Conservation (phyloP, 2,113 vertebrate genomes). For the Protomyctophum bolini region DNA sequence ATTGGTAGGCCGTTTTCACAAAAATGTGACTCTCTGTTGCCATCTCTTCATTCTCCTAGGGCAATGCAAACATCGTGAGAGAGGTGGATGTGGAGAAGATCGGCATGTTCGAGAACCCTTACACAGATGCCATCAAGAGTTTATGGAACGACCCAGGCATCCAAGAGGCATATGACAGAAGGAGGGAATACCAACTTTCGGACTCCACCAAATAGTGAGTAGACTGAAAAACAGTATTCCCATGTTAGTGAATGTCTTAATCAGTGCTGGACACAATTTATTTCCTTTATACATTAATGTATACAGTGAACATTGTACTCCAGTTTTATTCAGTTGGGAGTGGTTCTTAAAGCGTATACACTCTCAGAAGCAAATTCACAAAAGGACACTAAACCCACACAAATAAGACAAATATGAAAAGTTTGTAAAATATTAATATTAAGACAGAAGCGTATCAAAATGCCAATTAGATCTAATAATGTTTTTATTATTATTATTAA, state of each 20-base stretch:
- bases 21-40: background rate
- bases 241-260: background rate
- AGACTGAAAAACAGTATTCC: background rate
- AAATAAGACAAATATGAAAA: too few species aligned
- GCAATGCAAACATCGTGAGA: conserved; percentile 80
- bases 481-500: too few species aligned
- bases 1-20: background rate
- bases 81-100: conserved; percentile 86
- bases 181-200: conserved; percentile 94
- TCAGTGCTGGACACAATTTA: background rate
- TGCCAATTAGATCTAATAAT: too few species aligned
- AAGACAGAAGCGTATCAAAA: too few species aligned
- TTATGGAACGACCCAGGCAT: conserved; percentile 95
- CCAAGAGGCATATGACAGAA: conserved; percentile 91
- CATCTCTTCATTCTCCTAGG: conserved; percentile 64
- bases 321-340: too few species aligned
- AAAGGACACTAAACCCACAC: too few species aligned
- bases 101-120: conserved; percentile 68
- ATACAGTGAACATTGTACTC: background rate
- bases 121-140: conserved; percentile 90
- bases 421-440: too few species aligned
- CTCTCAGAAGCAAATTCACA: too few species aligned
- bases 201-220: conserved; percentile 98
- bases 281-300: background rate
- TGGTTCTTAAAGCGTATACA: too few species aligned